Evolutionary conservation across 2,888 invertebrate species (phyloP), one percentile per base, ranked within the genome.

Genomic region (Chirona hameri): DNA sequence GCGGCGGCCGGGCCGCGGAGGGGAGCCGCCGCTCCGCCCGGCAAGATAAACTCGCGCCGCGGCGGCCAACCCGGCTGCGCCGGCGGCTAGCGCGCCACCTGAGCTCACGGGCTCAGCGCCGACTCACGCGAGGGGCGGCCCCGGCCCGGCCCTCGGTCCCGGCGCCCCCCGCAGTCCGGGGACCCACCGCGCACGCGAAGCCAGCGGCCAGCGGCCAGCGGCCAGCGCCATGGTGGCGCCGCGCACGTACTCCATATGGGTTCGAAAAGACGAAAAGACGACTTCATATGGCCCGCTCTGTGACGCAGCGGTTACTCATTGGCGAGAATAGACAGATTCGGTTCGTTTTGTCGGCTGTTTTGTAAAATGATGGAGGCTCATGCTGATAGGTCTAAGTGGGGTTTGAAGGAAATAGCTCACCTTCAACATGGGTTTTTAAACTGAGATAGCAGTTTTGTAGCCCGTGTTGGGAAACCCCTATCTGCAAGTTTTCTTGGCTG

Each of bases 41-140:
- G 46, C 39, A 76, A 76, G 76, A 76, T 76, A 76, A 76, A 76
- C 76, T 76, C 76, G 76, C 76, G 72, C 18, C 46, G 52, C 48
- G 48, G 9, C 48, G 48, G 48, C 48, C 9, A 12, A 7, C 52
- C 24, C 65, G 24, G 65, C 65, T 21, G 10, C 24, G 65, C n/a
- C 65, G 65, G 65, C 52, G 52, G 52, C 52, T 18, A 52, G 52
- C 52, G 52, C 52, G 12, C 52, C 52, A 52, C 52, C 52, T 52
- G 52, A 52, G 52, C 52, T 52, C 52, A 18, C 65, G 24, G n/a
- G n/a, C 65, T 21, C 65, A 65, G 24, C n/a, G 52, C 52, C 1
- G 18, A 12, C 52, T 12, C 52, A 52, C 52, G 52, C 52, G 52
- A 52, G 52, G 52, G 52, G 27, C 12, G 69, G 29, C 29, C 24